Evolutionary conservation across 2,113 vertebrate species (phyloP), one percentile per base, ranked within the genome.

Genomic region (Zosterops lateralis): DNA sequence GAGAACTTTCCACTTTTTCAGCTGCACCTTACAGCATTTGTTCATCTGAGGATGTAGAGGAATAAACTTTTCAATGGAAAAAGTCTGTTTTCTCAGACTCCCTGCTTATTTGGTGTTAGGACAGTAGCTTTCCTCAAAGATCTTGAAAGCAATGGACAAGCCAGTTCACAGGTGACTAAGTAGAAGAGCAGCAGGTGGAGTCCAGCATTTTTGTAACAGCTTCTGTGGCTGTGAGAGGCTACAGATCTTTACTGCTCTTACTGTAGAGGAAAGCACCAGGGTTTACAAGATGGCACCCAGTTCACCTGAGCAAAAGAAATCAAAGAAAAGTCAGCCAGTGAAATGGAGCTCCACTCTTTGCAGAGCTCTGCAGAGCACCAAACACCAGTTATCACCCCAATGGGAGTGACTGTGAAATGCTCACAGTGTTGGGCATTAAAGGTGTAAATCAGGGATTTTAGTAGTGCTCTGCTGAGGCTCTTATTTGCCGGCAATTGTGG

Each of bases 381-480:
- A 40, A 26, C 40, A 65, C 78, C 87, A 38, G 57, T 34, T 95
- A 84, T 87, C 91, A 88, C 45, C 61, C 77, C 84, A 54, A 1
- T 61, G 64, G 61, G 84, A 87, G 64, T 67, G 92, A 77, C 21
- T 3, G 26, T 26, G 76, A 92, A 83, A 79, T 74, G 73, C 83
- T 92, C 64, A 92, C 93, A 70, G 62, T 89, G 42, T 62, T 92
- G 87, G 68, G 89, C 60, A 60, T 92, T 47, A 86, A 87, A 93
- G 48, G 65, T 95, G 31, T n/a, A 87, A 88, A 38, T 68, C 50
- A 58, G 73, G 78, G 83, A 83, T 84, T 90, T 74, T 6, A 9
- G 60, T 76, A 75, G 36, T 21, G 40, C 24, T 74, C 64, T 90
- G 42, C 25, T 36, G 56, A 70, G 17, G 12, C 87, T 90, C 78